Base-by-base conservation (phyloP, 2,888 invertebrate species). In the Escarpia spicata region DNA sequence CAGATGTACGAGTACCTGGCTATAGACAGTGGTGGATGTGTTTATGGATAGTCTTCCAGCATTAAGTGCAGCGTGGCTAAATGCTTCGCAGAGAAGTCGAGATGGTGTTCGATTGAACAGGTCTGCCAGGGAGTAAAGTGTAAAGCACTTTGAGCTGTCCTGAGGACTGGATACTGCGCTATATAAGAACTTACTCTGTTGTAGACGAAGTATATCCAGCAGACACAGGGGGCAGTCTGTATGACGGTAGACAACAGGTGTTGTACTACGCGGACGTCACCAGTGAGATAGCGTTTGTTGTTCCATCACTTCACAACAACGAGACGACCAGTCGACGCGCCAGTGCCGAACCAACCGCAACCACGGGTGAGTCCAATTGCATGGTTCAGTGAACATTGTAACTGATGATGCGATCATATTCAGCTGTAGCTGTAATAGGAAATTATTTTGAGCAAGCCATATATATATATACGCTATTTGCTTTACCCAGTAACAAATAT, bases 221-320 rank as follows among this genome's bases (percentile, higher is more conserved):
- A 90, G 97, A 97, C 93, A 97, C 97, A 94, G 97, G 98, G 26
- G 98, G 98, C 91, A 96, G 97, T 94, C 96, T 98, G 92, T 99
- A 98, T 96, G 98, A 98, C 96, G 99, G 99, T 0, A 97, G 98
- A 92, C 97, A 98, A 93, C 98, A 98, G 96, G 98, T 99, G 3
- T 97, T 99, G 0, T 99, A 99, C 96, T 99, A 99, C 99, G 98
- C 99, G 1, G 99, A 99, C 96, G 98, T 98, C 0, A 98, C 98
- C 92, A 98, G 98, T 4, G 99, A 99, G 97, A 98, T 99, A 92
- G 99, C 99, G 2, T 99, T 99, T 97, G 98, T 99, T 37, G 98
- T 99, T 92, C 99, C 99, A 0, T 96, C 96, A 9, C 95, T 95
- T 3, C 95, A 95, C 43, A 95, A 95, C 0, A 95, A 95, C 93